A percentile compares a stretch with the other conserved stretches of the same genome.
Conservation (phyloP, 1,140 invertebrate species). For the Drosophila pseudoananassae region DNA sequence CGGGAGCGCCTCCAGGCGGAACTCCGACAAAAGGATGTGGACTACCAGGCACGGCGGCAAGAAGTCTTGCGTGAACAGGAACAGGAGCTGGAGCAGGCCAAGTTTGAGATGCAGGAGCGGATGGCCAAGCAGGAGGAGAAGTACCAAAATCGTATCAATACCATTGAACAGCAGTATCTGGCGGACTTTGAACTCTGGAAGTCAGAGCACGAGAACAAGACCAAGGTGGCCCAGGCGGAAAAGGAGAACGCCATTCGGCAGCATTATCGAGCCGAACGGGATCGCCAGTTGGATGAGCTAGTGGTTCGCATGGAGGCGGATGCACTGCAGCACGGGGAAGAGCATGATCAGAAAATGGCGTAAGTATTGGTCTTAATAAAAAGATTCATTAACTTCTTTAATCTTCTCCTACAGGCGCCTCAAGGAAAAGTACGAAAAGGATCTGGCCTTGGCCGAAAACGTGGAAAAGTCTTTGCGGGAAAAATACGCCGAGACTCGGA, state of each 20-base stretch:
- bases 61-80: constrained; percentile 74
- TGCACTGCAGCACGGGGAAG: constrained; percentile 85
- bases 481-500: constrained; percentile 86
- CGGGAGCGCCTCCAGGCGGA: constrained; percentile 83
- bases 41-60: constrained; percentile 60
- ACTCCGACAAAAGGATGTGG: constrained; percentile 81
- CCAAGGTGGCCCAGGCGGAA: constrained; percentile 85
- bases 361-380: constrained; percentile 51
- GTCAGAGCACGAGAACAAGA: constrained; percentile 86
- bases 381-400: neutral
- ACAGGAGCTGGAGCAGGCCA: constrained; percentile 81
- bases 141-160: constrained; percentile 84
- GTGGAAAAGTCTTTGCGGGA: constrained; percentile 85
- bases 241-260: constrained; percentile 86
- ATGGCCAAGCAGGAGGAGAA: constrained; percentile 84
- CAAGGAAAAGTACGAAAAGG: constrained; percentile 90
- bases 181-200: constrained; percentile 86
- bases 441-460: constrained; percentile 87
- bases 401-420: constrained; percentile 85
- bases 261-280: constrained; percentile 87
- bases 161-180: constrained; percentile 85
- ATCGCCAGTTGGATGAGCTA: constrained; percentile 88
- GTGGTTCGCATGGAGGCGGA: constrained; percentile 88
- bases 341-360: constrained; percentile 86
- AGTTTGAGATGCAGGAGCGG: constrained; percentile 85